phyloP scores from a whole-genome alignment of 2,888 invertebrate species.

The Thyatira batis region DNA sequence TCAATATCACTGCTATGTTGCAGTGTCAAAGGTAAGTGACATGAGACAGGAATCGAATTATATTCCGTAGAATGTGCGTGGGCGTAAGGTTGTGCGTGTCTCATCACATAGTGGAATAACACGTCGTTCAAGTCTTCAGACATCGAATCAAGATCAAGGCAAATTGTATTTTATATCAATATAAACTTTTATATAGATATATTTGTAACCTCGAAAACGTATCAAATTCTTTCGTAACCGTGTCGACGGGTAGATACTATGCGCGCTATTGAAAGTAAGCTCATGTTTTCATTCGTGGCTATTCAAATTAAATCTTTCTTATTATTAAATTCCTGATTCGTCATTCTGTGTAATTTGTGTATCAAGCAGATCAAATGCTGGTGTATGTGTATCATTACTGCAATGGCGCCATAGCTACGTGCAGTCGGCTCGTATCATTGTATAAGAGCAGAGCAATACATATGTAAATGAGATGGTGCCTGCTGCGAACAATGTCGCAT shows the following conservation, averaged over 20 bases:
- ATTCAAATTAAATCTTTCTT: constrained; percentile 8
- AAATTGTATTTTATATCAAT: neutral
- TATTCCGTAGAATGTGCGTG: constrained; percentile 46
- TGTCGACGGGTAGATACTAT: too few relatives aligned
- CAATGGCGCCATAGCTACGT: constrained; percentile 37
- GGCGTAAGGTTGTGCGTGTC: constrained; percentile 25
- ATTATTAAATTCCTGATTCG: constrained; percentile 22
- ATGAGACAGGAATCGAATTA: constrained; percentile 14
- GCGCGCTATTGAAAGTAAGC: neutral
- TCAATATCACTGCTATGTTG: neutral
- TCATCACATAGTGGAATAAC: constrained; percentile 2
- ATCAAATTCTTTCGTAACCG: constrained; percentile 5
- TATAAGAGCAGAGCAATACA: constrained; percentile 61
- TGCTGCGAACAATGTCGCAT: constrained; percentile 64
- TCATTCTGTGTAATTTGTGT: constrained; percentile 27
- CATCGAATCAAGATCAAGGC: constrained; percentile 2
- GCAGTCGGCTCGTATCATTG: constrained; percentile 35
- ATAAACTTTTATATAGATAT: neutral
- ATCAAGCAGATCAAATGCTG: constrained; percentile 21
- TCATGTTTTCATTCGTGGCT: neutral
- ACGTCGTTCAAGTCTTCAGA: constrained; percentile 4
- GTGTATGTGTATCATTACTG: constrained; percentile 31
- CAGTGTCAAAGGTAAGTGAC: constrained; percentile 43
- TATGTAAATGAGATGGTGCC: constrained; percentile 49
- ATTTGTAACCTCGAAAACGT: neutral